These are phyloP conservation scores for Cremastinae sp. DNA, from an alignment of 2,888 invertebrate genomes.

Conservation along the genomic window DNA sequence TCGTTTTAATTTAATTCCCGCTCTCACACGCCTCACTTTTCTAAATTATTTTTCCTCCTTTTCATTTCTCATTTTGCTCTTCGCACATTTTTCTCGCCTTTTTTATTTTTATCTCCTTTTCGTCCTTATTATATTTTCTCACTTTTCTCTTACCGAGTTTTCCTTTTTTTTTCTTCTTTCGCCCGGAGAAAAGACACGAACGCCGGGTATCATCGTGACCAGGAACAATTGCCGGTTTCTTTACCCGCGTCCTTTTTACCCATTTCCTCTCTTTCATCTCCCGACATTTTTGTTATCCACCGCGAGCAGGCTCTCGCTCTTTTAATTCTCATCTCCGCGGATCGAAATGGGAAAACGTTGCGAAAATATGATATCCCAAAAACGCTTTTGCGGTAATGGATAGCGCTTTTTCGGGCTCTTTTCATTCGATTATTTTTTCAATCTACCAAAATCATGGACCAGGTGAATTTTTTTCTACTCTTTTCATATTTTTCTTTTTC, in stretches of 20 bases:
- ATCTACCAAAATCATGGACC: constrained; percentile 24
- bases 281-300: constrained; percentile 1
- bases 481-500: too few relatives aligned
- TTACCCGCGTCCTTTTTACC: not conserved
- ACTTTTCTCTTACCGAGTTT: too few relatives aligned
- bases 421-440: constrained; percentile 52
- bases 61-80: constrained; percentile 31
- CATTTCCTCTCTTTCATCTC: constrained; percentile 19
- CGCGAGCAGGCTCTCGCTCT: constrained; percentile 34
- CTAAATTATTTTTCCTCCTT: constrained; percentile 37
- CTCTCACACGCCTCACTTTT: constrained; percentile 14
- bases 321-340: constrained; percentile 49
- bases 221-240: constrained; percentile 44
- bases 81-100: constrained; percentile 25
- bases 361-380: constrained; percentile 41
- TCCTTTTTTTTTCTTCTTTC: too few relatives aligned
- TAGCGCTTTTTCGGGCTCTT: not conserved
- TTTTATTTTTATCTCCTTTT: too few relatives aligned
- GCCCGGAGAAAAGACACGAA: too few relatives aligned
- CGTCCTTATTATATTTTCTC: too few relatives aligned
- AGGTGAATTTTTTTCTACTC: too few relatives aligned
- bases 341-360: not conserved
- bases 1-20: constrained; percentile 44
- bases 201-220: constrained; percentile 34
- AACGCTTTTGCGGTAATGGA: not conserved